Base-by-base conservation (phyloP, 2,888 invertebrate species). In the Temnothorax unifasciatus region DNA sequence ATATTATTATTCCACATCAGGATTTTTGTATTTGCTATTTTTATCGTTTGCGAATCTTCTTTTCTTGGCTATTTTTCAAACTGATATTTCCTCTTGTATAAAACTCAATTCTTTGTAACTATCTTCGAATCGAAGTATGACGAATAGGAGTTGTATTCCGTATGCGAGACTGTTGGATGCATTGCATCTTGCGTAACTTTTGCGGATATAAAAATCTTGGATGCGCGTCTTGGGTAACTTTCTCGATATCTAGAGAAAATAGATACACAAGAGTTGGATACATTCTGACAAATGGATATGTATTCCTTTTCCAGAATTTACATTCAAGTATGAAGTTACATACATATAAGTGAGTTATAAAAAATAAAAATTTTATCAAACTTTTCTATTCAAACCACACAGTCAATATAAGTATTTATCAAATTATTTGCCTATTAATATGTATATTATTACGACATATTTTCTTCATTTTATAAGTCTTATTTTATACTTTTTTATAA, bases 141-240 rank as follows among this genome's bases (percentile, higher is more conserved):
- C 13, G 18, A 54, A 29, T 71, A 41, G n/a, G 0, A 38, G 34
- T 50, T 50, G 4, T 50, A 18, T 41, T 18, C 11, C 0, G 15
- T 4, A 21, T 59, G 34, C 3, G 11, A 54, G 2, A 71, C 11
- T 47, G 71, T 57, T 6, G 11, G 0, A 57, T 8, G 29, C n/a
- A 15, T 77, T 15, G 54, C 11, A 34, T 47, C 44, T 79, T 73
- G 29, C 57, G 57, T 38, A 79, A 79, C 74, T 57, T 44, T 79
- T 71, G 25, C 41, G 29, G 41, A 11, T 34, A 57, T 69, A 71
- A 57, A 44, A 44, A 69, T 77, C 41, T 3, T 11, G 34, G 38
- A 79, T 59, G 3, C 47, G 21, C 21, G 18, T 59, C 18, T 81
- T 18, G 54, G n/a, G 21, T 81, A 81, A 81, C 79, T 81, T 81